Evolutionary conservation across 1,140 invertebrate species (phyloP), one percentile per base, ranked within the genome.

Genomic region (Tachypleus tridentatus): DNA sequence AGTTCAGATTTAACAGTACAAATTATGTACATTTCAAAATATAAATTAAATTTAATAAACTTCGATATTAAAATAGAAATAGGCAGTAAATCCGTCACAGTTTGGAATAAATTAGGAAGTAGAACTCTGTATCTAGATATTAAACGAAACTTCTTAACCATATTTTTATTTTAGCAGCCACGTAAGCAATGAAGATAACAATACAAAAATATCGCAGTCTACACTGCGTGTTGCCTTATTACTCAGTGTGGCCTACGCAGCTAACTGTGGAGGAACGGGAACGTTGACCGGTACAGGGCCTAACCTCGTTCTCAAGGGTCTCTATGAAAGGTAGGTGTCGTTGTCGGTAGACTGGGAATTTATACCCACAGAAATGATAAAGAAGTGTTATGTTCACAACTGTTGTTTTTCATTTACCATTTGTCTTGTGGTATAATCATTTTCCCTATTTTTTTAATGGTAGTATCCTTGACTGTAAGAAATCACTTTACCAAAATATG

Each of bases 231-330:
- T 71, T 65, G 73, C 76, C 49, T 65, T 80, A 51, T 71, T 88
- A 69, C 73, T 94, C 62, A 83, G 83, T 5, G 86, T 90, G 48
- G 88, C 88, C 3, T 94, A 92, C 73, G 84, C 90, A 0, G 83
- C 91, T 5, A 83, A 81, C 66, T 75, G 91, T 56, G 92, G 92
- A 5, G 93, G 93, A 6, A 88, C 86, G 57, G 88, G 87, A 1
- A 91, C 89, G 3, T 77, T 96, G 3, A 92, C 92, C 3, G 93
- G 91, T 5, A 92, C 91, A 2, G 88, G 87, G 8, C 90, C 91
- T 49, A 96, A 96, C 77, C 80, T 94, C 9, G 88, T 91, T 1
- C 85, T 93, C 67, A 89, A 88, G 73, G 87, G 85, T 29, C 29
- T 29, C 0, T 29, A 29, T 29, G 29, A 47, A 83, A 86, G 63